These are phyloP conservation scores for Zoanthus gigantus DNA, from an alignment of 92 coral and sea anemone genomes.

Conservation along the genomic window DNA sequence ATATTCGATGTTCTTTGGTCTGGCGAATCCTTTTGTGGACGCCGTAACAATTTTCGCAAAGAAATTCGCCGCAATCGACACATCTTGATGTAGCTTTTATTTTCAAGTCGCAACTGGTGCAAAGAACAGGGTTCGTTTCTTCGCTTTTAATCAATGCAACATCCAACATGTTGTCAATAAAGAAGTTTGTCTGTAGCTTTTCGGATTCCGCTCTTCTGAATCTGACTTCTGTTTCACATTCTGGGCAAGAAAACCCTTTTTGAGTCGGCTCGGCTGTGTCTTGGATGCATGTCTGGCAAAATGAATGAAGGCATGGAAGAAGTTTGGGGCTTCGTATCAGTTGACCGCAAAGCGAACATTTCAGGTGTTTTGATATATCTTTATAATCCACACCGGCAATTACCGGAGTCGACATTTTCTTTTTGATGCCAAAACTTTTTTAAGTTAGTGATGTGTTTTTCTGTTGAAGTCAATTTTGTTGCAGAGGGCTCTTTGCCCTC, in stretches of 20 bases:
- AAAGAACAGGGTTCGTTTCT: conserved; percentile 78
- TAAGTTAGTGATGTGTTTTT: background rate
- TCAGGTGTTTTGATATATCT: conserved; percentile 81
- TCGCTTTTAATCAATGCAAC: conserved; percentile 84
- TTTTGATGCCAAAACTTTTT: background rate
- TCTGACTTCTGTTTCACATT: conserved; percentile 80
- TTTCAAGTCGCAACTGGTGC: conserved; percentile 86
- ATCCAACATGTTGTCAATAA: conserved; percentile 87
- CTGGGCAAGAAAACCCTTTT: conserved; percentile 77
- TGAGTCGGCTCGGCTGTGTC: conserved; percentile 60
- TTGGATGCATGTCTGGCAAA: conserved; percentile 83
- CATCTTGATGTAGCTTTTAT: conserved; percentile 85
- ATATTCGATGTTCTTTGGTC: conserved; percentile 90
- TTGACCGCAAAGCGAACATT: conserved; percentile 76
- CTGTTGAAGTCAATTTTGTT: background rate
- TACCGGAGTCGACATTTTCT: conserved; percentile 73
- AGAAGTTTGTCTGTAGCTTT: conserved; percentile 77
- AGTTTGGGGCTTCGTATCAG: conserved; percentile 89
- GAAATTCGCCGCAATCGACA: conserved; percentile 94
- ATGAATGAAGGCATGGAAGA: conserved; percentile 93
- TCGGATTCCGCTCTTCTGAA: conserved; percentile 66
- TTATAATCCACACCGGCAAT: conserved; percentile 84
- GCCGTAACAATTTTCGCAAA: conserved; percentile 85
- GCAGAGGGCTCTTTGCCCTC: background rate
- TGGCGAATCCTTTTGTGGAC: conserved; percentile 91